Percentiles rank a stretch among this genome's conserved stretches.
phyloP scores from a whole-genome alignment of 2,113 vertebrate genomes.

The Nansenia antarctica region DNA sequence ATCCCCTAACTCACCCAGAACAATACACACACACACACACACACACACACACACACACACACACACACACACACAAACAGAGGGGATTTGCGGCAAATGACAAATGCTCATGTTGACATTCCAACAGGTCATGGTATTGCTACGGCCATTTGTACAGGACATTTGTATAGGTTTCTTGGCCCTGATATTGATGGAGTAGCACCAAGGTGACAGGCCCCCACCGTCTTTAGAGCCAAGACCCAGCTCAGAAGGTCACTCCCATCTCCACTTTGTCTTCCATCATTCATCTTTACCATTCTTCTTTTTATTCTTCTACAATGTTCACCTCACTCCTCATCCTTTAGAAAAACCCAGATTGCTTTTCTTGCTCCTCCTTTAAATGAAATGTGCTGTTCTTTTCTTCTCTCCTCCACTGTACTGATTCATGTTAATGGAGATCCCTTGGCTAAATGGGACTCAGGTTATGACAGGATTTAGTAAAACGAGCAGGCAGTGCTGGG shows the following conservation, averaged over 20 bases:
- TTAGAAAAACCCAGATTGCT: slow-evolving; percentile 14
- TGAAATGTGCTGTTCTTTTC: slow-evolving; percentile 36
- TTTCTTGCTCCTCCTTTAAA: slow-evolving; percentile 4
- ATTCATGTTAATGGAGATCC: slow-evolving; percentile 62
- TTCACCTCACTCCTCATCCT: neutral
- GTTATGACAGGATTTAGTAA: slow-evolving; percentile 63
- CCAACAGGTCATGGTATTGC: slow-evolving; percentile 17
- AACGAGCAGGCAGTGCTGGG: slow-evolving; percentile 47
- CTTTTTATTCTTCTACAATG: neutral
- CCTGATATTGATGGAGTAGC: slow-evolving; percentile 21
- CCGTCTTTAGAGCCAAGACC: slow-evolving; percentile 7
- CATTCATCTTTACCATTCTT: neutral
- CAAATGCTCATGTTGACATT: slow-evolving; percentile 21
- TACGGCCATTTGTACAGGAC: slow-evolving; percentile 12
- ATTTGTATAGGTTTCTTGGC: slow-evolving; percentile 3
- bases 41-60: neutral
- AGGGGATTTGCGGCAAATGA: slow-evolving; percentile 23
- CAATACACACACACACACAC: neutral
- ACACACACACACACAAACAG: neutral
- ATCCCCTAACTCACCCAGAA: neutral
- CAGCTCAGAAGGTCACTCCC: slow-evolving; percentile 21
- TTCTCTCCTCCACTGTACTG: slow-evolving; percentile 26
- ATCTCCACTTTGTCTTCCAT: neutral
- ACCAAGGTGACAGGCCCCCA: slow-evolving; percentile 24
- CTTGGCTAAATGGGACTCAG: slow-evolving; percentile 61